Percentiles rank a stretch among this genome's conserved stretches.
phyloP scores from a whole-genome alignment of 2,888 invertebrate species.

The Troides helena region DNA sequence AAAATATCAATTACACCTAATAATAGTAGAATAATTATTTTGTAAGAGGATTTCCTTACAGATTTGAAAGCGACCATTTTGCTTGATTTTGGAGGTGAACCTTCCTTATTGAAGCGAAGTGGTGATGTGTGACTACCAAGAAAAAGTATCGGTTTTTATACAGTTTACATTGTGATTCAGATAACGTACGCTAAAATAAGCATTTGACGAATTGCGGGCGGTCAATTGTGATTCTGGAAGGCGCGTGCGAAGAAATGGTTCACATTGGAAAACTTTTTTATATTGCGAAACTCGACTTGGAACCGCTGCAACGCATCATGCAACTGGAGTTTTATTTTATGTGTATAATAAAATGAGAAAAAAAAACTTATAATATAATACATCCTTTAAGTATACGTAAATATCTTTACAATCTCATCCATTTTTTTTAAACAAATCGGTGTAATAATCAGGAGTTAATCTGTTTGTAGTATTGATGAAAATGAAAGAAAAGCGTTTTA shows the following conservation, averaged over 20 bases:
- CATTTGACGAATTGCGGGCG: conserved; percentile 68
- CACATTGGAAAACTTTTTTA: conserved; percentile 65
- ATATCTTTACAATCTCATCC: too few relatives aligned
- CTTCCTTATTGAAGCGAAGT: conserved; percentile 72
- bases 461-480: too few relatives aligned
- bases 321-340: not conserved
- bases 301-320: not conserved
- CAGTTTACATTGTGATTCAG: conserved; percentile 69
- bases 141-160: conserved; percentile 70
- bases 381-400: too few relatives aligned
- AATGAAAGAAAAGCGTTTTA: too few relatives aligned
- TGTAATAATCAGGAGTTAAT: too few relatives aligned
- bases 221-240: conserved; percentile 72
- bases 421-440: too few relatives aligned
- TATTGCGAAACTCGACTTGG: conserved; percentile 35
- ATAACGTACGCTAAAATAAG: conserved; percentile 62
- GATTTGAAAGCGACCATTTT: conserved; percentile 77
- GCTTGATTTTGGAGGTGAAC: conserved; percentile 60
- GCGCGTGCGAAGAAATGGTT: conserved; percentile 73
- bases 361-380: too few relatives aligned
- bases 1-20: not conserved
- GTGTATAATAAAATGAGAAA: too few relatives aligned
- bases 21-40: conserved; percentile 23
- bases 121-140: conserved; percentile 61
- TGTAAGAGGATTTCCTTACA: conserved; percentile 50